Evolutionary conservation across 2,888 invertebrate species (phyloP), one percentile per base, ranked within the genome.

Genomic region (Plebejus anna): DNA sequence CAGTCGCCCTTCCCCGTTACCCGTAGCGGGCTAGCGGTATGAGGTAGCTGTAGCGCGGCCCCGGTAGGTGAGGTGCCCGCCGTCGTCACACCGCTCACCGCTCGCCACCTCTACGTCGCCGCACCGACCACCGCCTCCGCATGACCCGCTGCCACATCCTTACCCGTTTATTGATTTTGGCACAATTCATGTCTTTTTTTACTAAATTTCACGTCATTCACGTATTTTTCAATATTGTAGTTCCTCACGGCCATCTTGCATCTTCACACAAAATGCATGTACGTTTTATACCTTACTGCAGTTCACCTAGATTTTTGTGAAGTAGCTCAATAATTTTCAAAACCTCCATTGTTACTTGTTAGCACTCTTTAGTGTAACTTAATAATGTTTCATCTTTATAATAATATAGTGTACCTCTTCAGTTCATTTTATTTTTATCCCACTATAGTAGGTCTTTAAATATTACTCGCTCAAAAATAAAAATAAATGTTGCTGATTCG

Each of bases 11-110:
- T 84, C 83, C 84, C 86, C 85, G 85, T 91, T 84, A 83, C 84
- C 86, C 85, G 85, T 91, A 91, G 90, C 86, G 89, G 88, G 87
- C 83, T 91, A 91, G 89, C 87, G 86, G 85, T 89, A 88, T 87
- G 88, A 84, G 84, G 84, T 90, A 89, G 90, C 88, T 85, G 88
- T 90, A 90, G 87, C 84, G 87, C 83, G 84, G 83, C 81, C 87
- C 86, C 87, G 90, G 89, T 89, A 86, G 86, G 90, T 88, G 87
- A 86, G 86, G 90, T 88, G 87, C 82, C 84, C 85, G 81, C 82
- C 81, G 81, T 80, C 80, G 81, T 82, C 82, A 80, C 84, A 78
- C 82, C 82, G 81, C 42, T 38, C 57, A n/a, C 71, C 16, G 51
- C 55, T 59, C 76, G 4, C n/a, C 38, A 22, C 55, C 5, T 5